These are phyloP conservation scores for Thyatira batis DNA, from an alignment of 2,888 invertebrate species.

Conservation along the genomic window DNA sequence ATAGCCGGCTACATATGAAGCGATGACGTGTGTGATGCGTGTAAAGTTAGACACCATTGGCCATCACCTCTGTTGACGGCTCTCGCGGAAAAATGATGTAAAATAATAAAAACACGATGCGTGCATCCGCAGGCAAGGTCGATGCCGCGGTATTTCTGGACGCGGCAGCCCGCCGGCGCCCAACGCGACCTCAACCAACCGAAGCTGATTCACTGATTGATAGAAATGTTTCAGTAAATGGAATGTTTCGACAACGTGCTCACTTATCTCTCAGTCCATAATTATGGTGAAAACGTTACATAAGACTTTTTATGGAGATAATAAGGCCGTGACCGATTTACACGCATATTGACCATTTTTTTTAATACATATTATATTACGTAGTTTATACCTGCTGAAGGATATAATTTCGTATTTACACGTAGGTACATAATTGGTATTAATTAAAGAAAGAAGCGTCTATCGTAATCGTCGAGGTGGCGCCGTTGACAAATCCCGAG, in stretches of 20 bases:
- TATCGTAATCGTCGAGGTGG: no score
- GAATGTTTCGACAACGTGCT: conserved; percentile 41
- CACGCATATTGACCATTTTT: conserved; percentile 5
- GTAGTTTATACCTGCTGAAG: no score
- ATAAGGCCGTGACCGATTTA: conserved; percentile 5
- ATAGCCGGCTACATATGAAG: background rate
- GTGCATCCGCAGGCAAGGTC: conserved; percentile 75
- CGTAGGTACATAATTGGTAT: no score
- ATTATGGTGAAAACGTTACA: background rate
- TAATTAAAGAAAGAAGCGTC: no score
- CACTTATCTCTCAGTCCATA: conserved; percentile 31
- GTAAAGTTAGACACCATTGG: conserved; percentile 35
- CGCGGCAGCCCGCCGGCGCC: conserved; percentile 52
- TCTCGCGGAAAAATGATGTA: conserved; percentile 57
- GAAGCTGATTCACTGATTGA: conserved; percentile 66
- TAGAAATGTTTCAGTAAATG: conserved; percentile 56
- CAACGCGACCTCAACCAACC: conserved; percentile 49
- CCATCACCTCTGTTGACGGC: conserved; percentile 71
- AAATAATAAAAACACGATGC: conserved; percentile 74
- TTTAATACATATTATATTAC: no score
- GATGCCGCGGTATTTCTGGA: conserved; percentile 76
- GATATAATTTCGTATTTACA: no score
- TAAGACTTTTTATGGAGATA: conserved; percentile 14
- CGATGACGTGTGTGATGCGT: conserved; percentile 9
- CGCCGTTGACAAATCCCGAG: background rate